These are phyloP conservation scores for Clunio marinus DNA, from an alignment of 2,888 invertebrate genomes.

Conservation along the genomic window DNA sequence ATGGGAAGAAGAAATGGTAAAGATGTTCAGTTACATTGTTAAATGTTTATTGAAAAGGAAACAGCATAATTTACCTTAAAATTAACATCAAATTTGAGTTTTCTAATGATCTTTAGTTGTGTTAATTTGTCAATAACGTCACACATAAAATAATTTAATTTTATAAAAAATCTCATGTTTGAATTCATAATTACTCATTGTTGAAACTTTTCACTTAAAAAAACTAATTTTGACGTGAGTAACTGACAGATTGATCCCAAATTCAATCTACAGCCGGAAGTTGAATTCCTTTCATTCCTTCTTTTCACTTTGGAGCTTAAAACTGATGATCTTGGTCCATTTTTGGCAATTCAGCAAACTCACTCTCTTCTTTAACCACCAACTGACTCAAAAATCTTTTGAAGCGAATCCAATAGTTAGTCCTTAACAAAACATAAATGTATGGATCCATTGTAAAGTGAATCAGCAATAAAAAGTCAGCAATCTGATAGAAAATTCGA, in stretches of 20 bases:
- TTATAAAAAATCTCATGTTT: no score
- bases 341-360: slow-evolving; percentile 26
- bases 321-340: slow-evolving; percentile 5
- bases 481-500: slow-evolving; percentile 53
- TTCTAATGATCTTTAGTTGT: not conserved
- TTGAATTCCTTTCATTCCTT: slow-evolving; percentile 14
- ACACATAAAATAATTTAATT: no score
- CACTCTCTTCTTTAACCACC: not conserved
- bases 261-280: slow-evolving; percentile 15
- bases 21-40: slow-evolving; percentile 21
- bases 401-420: slow-evolving; percentile 44
- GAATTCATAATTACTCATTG: no score
- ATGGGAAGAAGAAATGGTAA: not conserved
- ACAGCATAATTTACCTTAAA: slow-evolving; percentile 30
- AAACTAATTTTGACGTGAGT: no score
- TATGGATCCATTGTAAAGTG: slow-evolving; percentile 82
- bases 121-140: no score
- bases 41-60: slow-evolving; percentile 28
- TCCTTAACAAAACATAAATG: slow-evolving; percentile 71
- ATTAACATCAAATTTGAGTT: slow-evolving; percentile 27
- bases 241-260: no score
- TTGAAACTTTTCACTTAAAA: no score
- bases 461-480: slow-evolving; percentile 71
- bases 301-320: not conserved
- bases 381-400: not conserved